These are phyloP conservation scores for Periophthalmus magnuspinnatus DNA, from an alignment of 2,797 vertebrate species.

Conservation along the genomic window DNA sequence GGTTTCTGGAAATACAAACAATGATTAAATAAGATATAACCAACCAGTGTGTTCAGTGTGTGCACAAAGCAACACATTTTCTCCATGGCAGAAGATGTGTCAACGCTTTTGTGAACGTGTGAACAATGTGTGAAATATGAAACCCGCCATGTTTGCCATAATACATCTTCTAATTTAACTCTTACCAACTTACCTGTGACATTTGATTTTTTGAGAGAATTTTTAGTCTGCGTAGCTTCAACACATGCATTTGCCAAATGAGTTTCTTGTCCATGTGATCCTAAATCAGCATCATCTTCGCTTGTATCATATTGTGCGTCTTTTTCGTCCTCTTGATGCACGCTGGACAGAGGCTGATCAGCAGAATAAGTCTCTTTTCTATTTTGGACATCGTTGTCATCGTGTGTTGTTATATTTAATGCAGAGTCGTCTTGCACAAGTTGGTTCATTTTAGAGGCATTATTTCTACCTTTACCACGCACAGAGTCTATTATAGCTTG, in stretches of 20 bases:
- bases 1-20: slow-evolving; percentile 32
- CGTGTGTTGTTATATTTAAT: background rate
- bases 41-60: background rate
- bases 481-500: slow-evolving; percentile 46
- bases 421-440: background rate
- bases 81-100: background rate
- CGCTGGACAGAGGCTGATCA: background rate
- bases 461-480: background rate
- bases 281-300: background rate
- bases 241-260: background rate
- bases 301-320: rapidly evolving
- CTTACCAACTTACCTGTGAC: slow-evolving; percentile 1
- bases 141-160: background rate
- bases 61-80: slow-evolving; percentile 13
- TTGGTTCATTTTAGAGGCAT: background rate
- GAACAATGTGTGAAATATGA: slow-evolving; percentile 7
- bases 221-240: background rate
- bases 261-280: background rate
- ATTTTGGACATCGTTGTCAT: background rate
- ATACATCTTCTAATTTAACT: background rate
- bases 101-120: background rate
- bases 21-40: background rate
- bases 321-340: slow-evolving; percentile 1
- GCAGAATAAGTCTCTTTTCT: background rate
- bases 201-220: no score